Evolutionary conservation across 2,113 vertebrate genomes (phyloP), one percentile per base, ranked within the genome.

Genomic region (Pedionomus torquatus): DNA sequence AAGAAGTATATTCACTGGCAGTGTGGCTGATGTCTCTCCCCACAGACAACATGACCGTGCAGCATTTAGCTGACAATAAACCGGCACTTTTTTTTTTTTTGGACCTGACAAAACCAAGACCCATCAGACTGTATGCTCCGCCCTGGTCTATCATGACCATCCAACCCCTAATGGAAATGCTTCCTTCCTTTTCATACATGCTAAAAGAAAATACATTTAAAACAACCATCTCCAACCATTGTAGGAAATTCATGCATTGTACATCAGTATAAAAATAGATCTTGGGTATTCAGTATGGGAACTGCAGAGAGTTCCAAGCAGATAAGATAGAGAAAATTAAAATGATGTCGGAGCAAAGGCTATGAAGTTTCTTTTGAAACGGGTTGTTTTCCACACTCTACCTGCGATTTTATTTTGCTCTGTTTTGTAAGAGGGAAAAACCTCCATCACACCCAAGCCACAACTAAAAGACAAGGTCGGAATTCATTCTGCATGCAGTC

Each of bases 401-500:
- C 58, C 63, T 75, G 60, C 30, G 1, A 31, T 86, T 89, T 71
- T 44, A 24, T 77, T 88, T 72, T 64, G 46, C 66, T 46, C 0
- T 13, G 33, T 41, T 80, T 93, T 66, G 0, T 43, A 46, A 43
- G 28, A 69, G 28, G 72, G 55, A 65, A 78, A 94, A 69, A 66
- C 70, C 86, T 33, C 83, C 51, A 75, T 37, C 33, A 37, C 14
- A 44, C 39, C 43, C 69, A 95, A 93, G 90, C 26, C 83, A 17
- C 39, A 78, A 72, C 23, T 69, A 84, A 92, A 97, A 93, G 46
- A 91, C 4, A 39, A 94, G 95, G 89, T 97, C 94, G 93, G 93
- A 93, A 91, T 82, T 96, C 93, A 97, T 97, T 97, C 57, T 71
- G 87, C 92, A 98, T 97, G 97, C 96, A 97, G 92, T 20, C 81